phyloP scores from a whole-genome alignment of 2,797 vertebrate species.

The Phoxinus dragarum region DNA sequence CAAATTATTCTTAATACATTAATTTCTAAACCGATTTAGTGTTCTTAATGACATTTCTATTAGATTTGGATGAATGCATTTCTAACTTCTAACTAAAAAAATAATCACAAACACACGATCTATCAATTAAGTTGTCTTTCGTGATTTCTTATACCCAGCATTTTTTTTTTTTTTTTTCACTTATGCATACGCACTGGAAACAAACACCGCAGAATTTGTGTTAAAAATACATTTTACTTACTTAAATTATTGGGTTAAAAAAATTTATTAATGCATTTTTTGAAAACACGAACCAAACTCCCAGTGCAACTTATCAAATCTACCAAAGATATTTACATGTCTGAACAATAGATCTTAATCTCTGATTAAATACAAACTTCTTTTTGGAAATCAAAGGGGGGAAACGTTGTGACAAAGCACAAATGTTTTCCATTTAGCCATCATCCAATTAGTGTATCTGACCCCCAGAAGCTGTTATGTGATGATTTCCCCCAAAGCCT shows the following conservation, averaged over 20 bases:
- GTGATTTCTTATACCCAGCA: neutral
- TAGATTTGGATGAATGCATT: neutral
- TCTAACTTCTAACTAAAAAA: neutral
- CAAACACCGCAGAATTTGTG: neutral
- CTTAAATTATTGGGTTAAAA: neutral
- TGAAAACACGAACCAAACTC: neutral
- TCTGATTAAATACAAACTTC: neutral
- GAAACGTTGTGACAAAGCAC: neutral
- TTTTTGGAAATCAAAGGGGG: neutral
- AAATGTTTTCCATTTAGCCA: conserved; percentile 5
- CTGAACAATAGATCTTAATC: neutral
- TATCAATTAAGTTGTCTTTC: neutral
- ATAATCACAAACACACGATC: neutral
- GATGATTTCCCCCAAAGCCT: conserved; percentile 13
- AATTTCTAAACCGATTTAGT: neutral
- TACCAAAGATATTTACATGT: neutral
- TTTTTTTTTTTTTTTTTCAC: neutral
- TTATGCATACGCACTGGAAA: neutral
- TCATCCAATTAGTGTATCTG: neutral
- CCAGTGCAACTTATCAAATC: neutral
- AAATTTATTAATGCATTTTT: neutral
- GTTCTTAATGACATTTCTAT: conserved; percentile 14
- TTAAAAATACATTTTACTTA: neutral
- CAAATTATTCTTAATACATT: neutral
- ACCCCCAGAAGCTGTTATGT: conserved; percentile 5